Evolutionary conservation across 2,888 invertebrate species (phyloP).

Genomic region (Yponomeuta plumbellus): DNA sequence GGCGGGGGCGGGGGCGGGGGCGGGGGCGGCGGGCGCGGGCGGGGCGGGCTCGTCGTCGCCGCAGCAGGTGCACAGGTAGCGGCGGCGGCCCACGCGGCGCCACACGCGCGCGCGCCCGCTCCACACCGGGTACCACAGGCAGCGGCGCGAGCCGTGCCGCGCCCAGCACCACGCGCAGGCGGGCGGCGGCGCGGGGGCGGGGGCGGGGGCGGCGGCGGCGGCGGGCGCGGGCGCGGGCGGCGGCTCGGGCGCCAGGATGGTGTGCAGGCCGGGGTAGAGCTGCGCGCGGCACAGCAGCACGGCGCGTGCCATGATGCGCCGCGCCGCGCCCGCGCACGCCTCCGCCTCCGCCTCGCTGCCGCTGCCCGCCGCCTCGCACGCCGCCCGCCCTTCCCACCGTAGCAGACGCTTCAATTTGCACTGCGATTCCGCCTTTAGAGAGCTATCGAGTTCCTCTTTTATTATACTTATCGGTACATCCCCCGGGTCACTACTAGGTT

Average conservation of each 20-base stretch:
- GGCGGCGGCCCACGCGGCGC: constrained; percentile 64
- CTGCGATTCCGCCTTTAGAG: constrained; percentile 81
- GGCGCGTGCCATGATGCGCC: constrained; percentile 66
- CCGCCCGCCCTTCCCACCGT: constrained; percentile 89
- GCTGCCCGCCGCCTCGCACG: constrained; percentile 80
- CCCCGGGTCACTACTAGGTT: no score
- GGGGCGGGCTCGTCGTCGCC: constrained; percentile 30
- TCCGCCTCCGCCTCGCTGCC: constrained; percentile 67
- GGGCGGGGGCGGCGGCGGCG: constrained; percentile 45
- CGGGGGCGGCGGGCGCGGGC: constrained; percentile 26
- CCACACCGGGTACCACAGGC: constrained; percentile 59
- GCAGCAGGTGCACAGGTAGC: constrained; percentile 80
- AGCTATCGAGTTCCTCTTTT: constrained; percentile 32
- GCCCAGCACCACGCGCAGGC: constrained; percentile 53
- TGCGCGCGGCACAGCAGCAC: constrained; percentile 60
- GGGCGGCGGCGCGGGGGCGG: constrained; percentile 51
- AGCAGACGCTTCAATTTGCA: constrained; percentile 77
- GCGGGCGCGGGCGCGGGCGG: constrained; percentile 30
- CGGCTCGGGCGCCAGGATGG: constrained; percentile 68
- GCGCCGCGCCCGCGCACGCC: constrained; percentile 33
- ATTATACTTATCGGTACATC: no score
- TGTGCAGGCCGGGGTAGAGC: constrained; percentile 78
- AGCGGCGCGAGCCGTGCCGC: constrained; percentile 45
- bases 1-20: constrained; percentile 35
- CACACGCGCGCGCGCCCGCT: constrained; percentile 40